phyloP scores from a whole-genome alignment of 2,113 vertebrate genomes.

The Hippolais icterina region DNA sequence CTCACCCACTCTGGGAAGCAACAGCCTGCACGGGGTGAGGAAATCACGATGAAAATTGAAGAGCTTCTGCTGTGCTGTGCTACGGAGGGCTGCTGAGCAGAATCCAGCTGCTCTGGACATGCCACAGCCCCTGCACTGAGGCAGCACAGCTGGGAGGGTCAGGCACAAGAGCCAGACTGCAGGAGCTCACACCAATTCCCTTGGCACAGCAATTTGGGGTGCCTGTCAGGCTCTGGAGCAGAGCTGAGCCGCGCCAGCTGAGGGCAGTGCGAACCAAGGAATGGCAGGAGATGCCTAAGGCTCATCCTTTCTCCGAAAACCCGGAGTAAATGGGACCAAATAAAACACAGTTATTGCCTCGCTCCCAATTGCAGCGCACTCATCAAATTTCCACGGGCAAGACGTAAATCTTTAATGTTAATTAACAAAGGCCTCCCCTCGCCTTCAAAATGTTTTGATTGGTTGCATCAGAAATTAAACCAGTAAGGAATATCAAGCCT shows the following conservation, averaged over 20 bases:
- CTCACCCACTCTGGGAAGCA: rapidly evolving
- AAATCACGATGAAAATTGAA: rapidly evolving
- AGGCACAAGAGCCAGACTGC: not conserved
- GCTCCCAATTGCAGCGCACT: not conserved
- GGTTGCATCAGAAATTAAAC: not conserved
- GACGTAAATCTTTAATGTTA: not conserved
- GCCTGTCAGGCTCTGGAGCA: not conserved
- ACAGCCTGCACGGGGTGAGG: not conserved
- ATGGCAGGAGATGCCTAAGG: not conserved
- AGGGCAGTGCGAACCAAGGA: not conserved
- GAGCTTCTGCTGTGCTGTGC: not conserved
- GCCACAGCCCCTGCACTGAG: rapidly evolving
- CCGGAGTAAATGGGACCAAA: not conserved
- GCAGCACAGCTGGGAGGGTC: not conserved
- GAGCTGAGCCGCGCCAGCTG: not conserved
- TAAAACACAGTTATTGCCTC: not conserved
- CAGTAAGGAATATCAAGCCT: not conserved
- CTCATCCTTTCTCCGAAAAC: not conserved
- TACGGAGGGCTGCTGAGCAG: not conserved
- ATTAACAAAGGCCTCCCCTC: not conserved
- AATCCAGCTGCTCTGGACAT: not conserved
- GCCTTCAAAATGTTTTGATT: not conserved
- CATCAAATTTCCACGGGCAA: not conserved
- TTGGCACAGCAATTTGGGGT: no score
- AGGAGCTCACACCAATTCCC: not conserved